A percentile compares a stretch with the other conserved stretches of the same genome.
Conservation (phyloP, 2,888 invertebrate genomes). For the Galerucella calmariensis region DNA sequence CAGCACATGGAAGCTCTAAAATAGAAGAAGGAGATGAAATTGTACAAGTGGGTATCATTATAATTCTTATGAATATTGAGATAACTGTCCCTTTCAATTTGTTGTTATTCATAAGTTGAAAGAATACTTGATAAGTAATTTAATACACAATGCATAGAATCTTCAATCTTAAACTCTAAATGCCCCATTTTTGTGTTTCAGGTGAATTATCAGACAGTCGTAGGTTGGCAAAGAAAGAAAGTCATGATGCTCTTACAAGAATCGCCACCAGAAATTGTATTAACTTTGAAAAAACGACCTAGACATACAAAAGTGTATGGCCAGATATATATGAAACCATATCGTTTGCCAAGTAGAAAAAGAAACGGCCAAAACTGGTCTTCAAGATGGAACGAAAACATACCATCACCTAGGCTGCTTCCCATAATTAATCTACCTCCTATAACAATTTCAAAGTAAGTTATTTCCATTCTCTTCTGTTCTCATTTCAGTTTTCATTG, state of each 20-base stretch:
- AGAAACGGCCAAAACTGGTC: conserved; percentile 70
- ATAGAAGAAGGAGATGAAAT: conserved; percentile 97
- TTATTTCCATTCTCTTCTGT: conserved; percentile 15
- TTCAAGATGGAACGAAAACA: conserved; percentile 74
- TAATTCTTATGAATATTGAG: too few species aligned
- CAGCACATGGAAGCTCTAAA: conserved; percentile 91
- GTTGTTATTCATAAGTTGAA: too few species aligned
- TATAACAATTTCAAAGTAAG: conserved; percentile 70
- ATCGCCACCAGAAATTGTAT: conserved; percentile 81
- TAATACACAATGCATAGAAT: not conserved
- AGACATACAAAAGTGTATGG: conserved; percentile 84
- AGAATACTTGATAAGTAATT: too few species aligned
- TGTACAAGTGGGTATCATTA: conserved; percentile 78
- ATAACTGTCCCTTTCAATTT: too few species aligned
- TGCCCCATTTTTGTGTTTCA: conserved; percentile 53
- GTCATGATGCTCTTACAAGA: conserved; percentile 80
- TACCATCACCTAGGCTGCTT: conserved; percentile 75
- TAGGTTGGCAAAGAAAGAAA: conserved; percentile 86
- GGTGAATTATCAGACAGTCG: conserved; percentile 78
- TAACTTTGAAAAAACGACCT: conserved; percentile 86
- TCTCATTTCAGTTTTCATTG: not conserved
- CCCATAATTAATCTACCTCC: conserved; percentile 71
- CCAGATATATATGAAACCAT: conserved; percentile 78
- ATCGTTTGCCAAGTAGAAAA: conserved; percentile 78
- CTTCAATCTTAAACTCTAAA: not conserved